Conservation (phyloP, 2,113 vertebrate genomes). For the Oryctolagus cuniculus region mOryCun1.1 NC_091432.1:186310501-186311000, state of each 20-base stretch:
- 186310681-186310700: background rate
- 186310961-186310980: background rate
- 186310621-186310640: background rate
- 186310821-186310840: background rate
- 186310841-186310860: background rate
- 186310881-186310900: slow-evolving; percentile 11
- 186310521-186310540: background rate
- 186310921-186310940: background rate
- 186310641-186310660: background rate
- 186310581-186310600: background rate
- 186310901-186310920: background rate
- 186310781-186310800: background rate
- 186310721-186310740: background rate
- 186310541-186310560: background rate
- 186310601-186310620: background rate
- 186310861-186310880: slow-evolving; percentile 23
- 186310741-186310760: background rate
- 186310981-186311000: background rate
- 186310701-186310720: fast-evolving
- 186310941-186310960: background rate
- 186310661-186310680: background rate
- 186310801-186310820: background rate
- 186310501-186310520: background rate
- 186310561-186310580: background rate
- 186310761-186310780: background rate